Evolutionary conservation across 2,888 invertebrate species (phyloP), one percentile per base, ranked within the genome.

Genomic region (Nymphalis c-album): DNA sequence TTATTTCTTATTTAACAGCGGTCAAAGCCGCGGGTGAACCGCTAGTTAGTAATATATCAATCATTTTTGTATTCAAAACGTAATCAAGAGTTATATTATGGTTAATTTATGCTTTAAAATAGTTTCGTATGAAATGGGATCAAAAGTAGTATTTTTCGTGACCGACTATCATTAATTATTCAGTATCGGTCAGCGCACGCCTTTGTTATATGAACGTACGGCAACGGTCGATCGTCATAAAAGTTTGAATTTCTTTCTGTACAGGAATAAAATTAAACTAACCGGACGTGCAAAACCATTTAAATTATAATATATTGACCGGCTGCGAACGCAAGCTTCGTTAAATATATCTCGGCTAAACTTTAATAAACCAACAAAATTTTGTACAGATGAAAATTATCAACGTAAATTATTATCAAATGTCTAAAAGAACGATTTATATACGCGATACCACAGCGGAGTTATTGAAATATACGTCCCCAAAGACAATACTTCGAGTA

Each of bases 391-490:
- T 82, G 83, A 81, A 86, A 87, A 88, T 87, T 85, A 85, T 84
- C 77, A 78, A 77, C 77, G 83, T 86, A 82, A 89, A 86, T 86
- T 88, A 88, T 85, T 83, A 85, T 85, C 80, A 81, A 82, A 85
- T 82, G 86, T 87, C 86, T 88, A 84, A 88, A 87, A 89, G 85
- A 81, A 87, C 82, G 84, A 90, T 90, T 90, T 90, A 89, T 89
- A 85, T 70, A 57, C 81, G 81, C 83, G 83, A 82, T 86, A 84
- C 84, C 81, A 82, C 79, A 83, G 80, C 79, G 76, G 83, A 87
- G 86, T 89, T 89, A 90, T 88, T 90, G 88, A 90, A 90, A 90
- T 90, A 90, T 90, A 90, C 85, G 87, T 86, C 87, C 89, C 88
- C 73, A 84, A 88, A 86, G 89, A 87, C 88, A 85, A 85, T 79